Evolutionary conservation across 2,797 vertebrate species (phyloP).

Genomic region (Spinus olivaceus): DNA sequence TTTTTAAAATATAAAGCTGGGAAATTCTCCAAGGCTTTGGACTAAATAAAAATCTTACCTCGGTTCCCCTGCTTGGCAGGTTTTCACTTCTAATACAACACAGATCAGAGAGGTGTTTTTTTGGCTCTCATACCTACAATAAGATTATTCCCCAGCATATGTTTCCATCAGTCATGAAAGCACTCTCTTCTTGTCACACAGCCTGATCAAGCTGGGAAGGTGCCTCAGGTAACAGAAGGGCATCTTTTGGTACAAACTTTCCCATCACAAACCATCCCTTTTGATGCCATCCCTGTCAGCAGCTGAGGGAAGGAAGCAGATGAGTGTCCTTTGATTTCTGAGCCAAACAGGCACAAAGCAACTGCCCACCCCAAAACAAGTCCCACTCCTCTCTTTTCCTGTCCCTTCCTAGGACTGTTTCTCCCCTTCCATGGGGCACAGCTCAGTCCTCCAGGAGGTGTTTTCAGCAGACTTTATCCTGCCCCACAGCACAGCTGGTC

Average conservation of each 20-base stretch:
- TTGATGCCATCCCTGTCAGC: not conserved
- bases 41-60: conserved; percentile 16
- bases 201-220: not conserved
- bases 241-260: not conserved
- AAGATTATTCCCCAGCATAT: not conserved
- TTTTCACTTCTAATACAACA: not conserved
- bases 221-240: not conserved
- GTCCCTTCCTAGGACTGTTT: not conserved
- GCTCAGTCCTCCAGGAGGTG: fast-evolving
- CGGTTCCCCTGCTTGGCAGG: not conserved
- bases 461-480: fast-evolving
- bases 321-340: not conserved
- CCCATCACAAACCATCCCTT: not conserved
- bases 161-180: not conserved
- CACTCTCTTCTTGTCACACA: not conserved
- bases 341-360: not conserved
- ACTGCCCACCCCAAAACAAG: not conserved
- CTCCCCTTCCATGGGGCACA: not conserved
- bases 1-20: not conserved
- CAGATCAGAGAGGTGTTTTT: not conserved
- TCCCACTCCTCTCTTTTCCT: not conserved
- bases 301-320: not conserved
- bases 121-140: not conserved
- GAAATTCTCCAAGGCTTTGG: not conserved
- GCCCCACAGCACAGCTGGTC: fast-evolving